Conservation (phyloP, 2,888 invertebrate genomes). For the Epirrhoe alternata region DNA sequence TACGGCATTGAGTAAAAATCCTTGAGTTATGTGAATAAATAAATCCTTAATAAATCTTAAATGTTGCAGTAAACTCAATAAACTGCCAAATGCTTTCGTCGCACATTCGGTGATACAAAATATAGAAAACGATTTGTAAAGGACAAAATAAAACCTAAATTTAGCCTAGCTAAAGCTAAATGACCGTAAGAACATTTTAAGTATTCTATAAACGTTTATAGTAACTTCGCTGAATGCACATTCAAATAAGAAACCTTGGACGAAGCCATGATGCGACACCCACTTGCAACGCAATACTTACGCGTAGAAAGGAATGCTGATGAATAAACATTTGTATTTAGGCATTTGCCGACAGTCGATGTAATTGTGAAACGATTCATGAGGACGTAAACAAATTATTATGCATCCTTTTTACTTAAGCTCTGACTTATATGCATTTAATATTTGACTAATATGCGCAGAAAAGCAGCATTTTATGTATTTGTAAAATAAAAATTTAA, state of each 20-base stretch:
- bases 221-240: constrained; percentile 37
- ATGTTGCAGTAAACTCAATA: not conserved
- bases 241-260: constrained; percentile 54
- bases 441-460: too few relatives aligned
- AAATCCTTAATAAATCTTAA: too few relatives aligned
- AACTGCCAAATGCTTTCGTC: not conserved
- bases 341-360: constrained; percentile 37
- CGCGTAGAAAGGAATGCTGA: constrained; percentile 53
- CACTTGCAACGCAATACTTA: constrained; percentile 58
- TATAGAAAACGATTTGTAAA: not conserved
- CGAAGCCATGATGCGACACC: constrained; percentile 58
- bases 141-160: not conserved
- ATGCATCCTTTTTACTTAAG: constrained; percentile 28
- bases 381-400: constrained; percentile 37
- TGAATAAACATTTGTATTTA: constrained; percentile 52
- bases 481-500: too few relatives aligned
- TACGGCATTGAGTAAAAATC: not conserved
- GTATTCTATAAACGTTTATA: constrained; percentile 33
- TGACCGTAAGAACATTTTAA: constrained; percentile 12
- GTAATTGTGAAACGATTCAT: constrained; percentile 42
- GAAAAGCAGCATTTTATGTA: too few relatives aligned
- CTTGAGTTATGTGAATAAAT: not conserved
- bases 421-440: too few relatives aligned
- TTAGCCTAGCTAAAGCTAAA: not conserved
- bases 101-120: not conserved